These are phyloP conservation scores for Orchestia grillus DNA, from an alignment of 1,140 invertebrate species.

Conservation along the genomic window DNA sequence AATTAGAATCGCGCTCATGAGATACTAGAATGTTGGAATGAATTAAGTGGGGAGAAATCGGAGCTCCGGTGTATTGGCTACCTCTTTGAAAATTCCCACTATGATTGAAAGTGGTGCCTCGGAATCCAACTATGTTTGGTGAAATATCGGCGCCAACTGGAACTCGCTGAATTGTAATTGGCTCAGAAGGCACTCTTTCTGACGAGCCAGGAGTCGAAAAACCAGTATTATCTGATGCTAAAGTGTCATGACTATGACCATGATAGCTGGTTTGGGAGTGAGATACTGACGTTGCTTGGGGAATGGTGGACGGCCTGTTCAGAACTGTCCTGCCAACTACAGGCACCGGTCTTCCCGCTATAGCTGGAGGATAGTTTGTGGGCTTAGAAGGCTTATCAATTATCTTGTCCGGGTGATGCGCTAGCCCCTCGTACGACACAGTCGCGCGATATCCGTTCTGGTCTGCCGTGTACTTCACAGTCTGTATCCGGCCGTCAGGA, in stretches of 20 bases:
- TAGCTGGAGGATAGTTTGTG: neutral
- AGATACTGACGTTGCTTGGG: neutral
- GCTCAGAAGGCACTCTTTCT: neutral
- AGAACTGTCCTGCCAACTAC: neutral
- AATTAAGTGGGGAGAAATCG: neutral
- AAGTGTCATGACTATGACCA: neutral
- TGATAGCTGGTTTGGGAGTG: neutral
- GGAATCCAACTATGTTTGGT: too few relatives aligned
- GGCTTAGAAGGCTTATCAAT: neutral
- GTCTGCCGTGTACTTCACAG: slow-evolving; percentile 67
- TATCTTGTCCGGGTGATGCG: slow-evolving; percentile 47
- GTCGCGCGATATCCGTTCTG: slow-evolving; percentile 65
- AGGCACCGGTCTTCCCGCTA: neutral
- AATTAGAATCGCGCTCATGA: neutral
- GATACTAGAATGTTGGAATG: neutral
- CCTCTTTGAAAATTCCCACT: neutral
- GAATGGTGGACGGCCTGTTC: slow-evolving; percentile 5
- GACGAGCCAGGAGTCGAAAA: neutral
- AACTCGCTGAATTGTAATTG: neutral
- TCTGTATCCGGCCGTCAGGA: slow-evolving; percentile 62
- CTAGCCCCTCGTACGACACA: slow-evolving; percentile 61
- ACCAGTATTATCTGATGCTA: neutral
- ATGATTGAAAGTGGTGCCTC: neutral
- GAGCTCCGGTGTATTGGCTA: neutral
- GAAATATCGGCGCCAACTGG: neutral